These are phyloP conservation scores for Babylonia areolata DNA, from an alignment of 1,140 invertebrate genomes.

Conservation along the genomic window DNA sequence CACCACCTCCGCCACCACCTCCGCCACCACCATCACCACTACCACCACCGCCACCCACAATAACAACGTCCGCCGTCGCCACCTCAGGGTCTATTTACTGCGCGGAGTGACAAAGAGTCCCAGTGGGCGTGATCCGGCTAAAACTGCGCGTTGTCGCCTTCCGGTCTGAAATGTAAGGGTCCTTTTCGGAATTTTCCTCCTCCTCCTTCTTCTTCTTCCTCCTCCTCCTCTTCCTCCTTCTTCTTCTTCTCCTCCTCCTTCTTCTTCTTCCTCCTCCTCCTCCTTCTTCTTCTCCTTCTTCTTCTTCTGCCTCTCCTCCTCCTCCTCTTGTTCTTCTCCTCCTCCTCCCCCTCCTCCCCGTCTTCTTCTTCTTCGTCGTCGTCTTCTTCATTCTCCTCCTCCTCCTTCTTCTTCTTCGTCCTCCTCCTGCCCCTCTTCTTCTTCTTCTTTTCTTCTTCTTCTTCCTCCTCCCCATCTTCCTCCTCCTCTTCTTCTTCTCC, in stretches of 20 bases:
- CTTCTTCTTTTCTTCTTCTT: too few species aligned
- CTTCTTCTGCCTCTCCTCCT: too few species aligned
- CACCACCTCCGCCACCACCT: neutral
- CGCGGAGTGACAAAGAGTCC: conserved; percentile 1
- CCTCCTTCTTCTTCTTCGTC: neutral
- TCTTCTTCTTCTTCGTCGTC: too few species aligned
- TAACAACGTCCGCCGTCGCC: neutral
- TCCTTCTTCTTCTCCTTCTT: too few species aligned
- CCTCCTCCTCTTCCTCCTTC: neutral
- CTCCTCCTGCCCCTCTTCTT: too few species aligned
- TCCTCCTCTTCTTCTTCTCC: too few species aligned
- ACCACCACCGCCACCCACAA: neutral
- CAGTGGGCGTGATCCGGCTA: neutral
- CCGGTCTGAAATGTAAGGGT: neutral
- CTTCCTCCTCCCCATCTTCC: neutral
- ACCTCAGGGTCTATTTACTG: conserved; percentile 7
- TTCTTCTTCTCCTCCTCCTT: too few species aligned
- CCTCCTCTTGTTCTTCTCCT: too few species aligned
- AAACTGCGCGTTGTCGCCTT: neutral
- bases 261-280: neutral
- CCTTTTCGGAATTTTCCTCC: neutral
- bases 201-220: neutral
- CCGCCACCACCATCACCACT: neutral
- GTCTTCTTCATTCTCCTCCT: neutral
- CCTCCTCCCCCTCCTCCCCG: too few species aligned